Evolutionary conservation across 1,140 invertebrate genomes (phyloP), one percentile per base, ranked within the genome.

Genomic region (Anoplolepis gracilipes): DNA sequence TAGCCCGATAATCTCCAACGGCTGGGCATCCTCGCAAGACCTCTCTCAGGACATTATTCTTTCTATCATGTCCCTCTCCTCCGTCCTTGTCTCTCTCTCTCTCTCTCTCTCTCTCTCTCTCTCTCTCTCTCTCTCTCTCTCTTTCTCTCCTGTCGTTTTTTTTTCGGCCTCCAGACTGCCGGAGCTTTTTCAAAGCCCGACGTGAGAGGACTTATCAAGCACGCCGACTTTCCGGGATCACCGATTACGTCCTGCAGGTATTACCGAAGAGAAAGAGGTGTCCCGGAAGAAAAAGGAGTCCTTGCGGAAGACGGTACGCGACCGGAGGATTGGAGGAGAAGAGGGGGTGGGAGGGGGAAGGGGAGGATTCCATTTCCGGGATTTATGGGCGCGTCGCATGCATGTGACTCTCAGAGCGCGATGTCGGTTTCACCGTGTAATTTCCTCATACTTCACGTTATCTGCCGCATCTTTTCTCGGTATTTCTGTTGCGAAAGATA

Each of bases 341-440:
- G 42, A 46, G 42, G 42, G 42, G 42, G 39, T 10, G 42, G 42
- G 11, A 13, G 11, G 42, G 4, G 1, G 4, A 7, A 81, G 59
- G 59, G 85, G 86, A 76, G 86, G 84, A 90, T 90, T 92, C 87
- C 89, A 92, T 92, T 91, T 87, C 84, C 79, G 89, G 87, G 90
- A 93, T 92, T 92, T 92, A 93, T 92, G 87, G 85, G 78, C 33
- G 75, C 62, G 61, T 59, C 81, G 61, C 88, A 72, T 85, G 76
- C 82, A 91, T 82, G 61, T 53, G 88, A 88, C 77, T 70, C 65
- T 42, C 53, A 49, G 46, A 49, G 39, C 53, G 39, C 53, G 25
- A 53, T 62, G 28, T 81, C 46, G 57, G 64, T 81, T 64, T 62
- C 72, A 22, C 39, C 59, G 73, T 49, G 46, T 88, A 90, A 90